Evolutionary conservation across 1,140 invertebrate species (phyloP).

Genomic region (Habropoda laboriosa): DNA sequence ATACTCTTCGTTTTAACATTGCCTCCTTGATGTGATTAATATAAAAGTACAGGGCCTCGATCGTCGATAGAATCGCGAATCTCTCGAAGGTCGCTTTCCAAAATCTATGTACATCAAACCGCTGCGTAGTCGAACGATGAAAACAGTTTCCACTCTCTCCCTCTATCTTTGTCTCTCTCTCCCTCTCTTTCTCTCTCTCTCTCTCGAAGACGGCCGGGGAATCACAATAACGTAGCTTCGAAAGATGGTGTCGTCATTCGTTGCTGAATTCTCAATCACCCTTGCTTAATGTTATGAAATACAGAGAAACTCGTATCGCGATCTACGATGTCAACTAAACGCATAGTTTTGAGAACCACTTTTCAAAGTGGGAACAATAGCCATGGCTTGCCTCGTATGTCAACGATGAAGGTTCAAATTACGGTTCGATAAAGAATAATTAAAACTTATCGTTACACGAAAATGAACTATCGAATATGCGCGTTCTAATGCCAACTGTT

Average conservation of each 20-base stretch:
- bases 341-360: conserved; percentile 3
- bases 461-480: too few relatives aligned
- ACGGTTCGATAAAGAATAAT: not conserved
- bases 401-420: not conserved
- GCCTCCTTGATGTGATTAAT: not conserved
- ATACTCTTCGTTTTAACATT: not conserved
- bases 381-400: not conserved
- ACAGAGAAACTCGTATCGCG: not conserved
- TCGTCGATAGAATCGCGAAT: not conserved
- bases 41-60: not conserved
- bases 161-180: too few relatives aligned
- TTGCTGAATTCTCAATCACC: conserved; percentile 20
- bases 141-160: conserved; percentile 19
- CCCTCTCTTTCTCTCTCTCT: too few relatives aligned
- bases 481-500: too few relatives aligned
- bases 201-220: not conserved
- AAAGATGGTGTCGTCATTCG: not conserved
- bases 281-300: conserved; percentile 15
- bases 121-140: not conserved
- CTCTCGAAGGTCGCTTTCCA: conserved; percentile 18
- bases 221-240: not conserved
- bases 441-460: too few relatives aligned
- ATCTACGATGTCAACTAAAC: not conserved
- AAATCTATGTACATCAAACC: not conserved
- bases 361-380: not conserved